Evolutionary conservation across 2,888 invertebrate genomes (phyloP).

Genomic region (Drosophila macrospina): DNA sequence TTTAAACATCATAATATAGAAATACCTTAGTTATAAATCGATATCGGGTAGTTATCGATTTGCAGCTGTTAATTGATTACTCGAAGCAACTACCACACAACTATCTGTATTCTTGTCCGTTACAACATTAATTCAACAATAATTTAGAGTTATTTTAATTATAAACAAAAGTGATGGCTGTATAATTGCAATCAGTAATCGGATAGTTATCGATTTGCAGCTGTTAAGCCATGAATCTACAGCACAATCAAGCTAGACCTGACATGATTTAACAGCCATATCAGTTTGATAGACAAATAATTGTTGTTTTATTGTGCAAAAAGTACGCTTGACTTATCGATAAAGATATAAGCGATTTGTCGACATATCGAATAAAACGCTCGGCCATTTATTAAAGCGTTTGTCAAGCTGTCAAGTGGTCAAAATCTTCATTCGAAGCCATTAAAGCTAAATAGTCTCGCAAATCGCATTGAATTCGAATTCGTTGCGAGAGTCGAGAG

Average conservation of each 20-base stretch:
- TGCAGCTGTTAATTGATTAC: too few species aligned
- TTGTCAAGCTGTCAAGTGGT: background rate
- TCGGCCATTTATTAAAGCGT: background rate
- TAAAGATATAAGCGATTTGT: background rate
- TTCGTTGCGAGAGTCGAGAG: background rate
- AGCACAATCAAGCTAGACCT: too few species aligned
- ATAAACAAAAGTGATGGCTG: background rate
- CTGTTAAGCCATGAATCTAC: background rate
- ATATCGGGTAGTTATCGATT: background rate
- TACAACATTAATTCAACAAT: too few species aligned
- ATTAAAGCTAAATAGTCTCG: constrained; percentile 25
- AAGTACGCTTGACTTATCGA: too few species aligned
- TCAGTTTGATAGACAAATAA: too few species aligned
- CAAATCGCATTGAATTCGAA: constrained; percentile 22
- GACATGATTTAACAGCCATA: too few species aligned
- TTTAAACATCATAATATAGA: too few species aligned
- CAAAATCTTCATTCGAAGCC: background rate
- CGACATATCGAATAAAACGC: background rate
- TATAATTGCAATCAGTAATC: background rate
- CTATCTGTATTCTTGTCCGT: too few species aligned
- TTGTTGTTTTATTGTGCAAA: too few species aligned
- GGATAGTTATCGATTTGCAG: background rate
- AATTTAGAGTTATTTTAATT: background rate
- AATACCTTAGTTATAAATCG: background rate
- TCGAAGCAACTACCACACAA: too few species aligned